Conservation (phyloP, 1,140 invertebrate species). For the Dendroctonus valens region DNA sequence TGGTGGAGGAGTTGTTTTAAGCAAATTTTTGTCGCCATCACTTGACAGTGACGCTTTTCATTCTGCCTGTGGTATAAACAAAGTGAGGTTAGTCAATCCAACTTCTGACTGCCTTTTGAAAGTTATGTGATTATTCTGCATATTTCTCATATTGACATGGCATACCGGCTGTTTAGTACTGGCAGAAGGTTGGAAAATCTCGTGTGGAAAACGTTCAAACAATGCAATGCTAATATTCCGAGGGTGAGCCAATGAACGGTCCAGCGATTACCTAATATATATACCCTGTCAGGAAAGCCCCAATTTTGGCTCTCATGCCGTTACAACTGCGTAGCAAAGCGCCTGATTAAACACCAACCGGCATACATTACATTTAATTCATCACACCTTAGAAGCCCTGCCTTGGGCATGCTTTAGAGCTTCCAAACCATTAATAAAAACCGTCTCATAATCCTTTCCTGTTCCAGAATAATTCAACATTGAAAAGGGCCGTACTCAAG, state of each 20-base stretch:
- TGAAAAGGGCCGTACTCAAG: conserved; percentile 50
- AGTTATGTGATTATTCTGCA: conserved; percentile 29
- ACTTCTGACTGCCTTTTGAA: conserved; percentile 9
- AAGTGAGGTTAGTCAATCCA: conserved; percentile 14
- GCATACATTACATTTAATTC: background rate
- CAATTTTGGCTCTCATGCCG: background rate
- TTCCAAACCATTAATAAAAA: background rate
- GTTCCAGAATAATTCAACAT: conserved; percentile 44
- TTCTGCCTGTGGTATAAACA: background rate
- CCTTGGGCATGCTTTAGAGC: background rate
- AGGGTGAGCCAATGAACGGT: conserved; percentile 36
- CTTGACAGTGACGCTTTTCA: too few species aligned
- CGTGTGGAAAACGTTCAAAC: conserved; percentile 46
- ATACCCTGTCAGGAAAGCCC: background rate
- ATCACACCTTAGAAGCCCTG: background rate
- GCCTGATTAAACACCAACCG: too few species aligned
- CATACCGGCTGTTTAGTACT: conserved; percentile 48
- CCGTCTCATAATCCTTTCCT: conserved; percentile 30
- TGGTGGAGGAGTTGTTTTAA: too few species aligned
- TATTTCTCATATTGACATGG: conserved; percentile 43
- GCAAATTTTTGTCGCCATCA: too few species aligned
- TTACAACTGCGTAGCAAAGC: background rate
- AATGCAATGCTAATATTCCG: conserved; percentile 38
- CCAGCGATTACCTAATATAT: conserved; percentile 32
- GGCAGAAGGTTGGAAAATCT: conserved; percentile 49